These are phyloP conservation scores for Eurystomus glaucurus DNA, from an alignment of 2,797 vertebrate genomes.

Conservation along the genomic window DNA sequence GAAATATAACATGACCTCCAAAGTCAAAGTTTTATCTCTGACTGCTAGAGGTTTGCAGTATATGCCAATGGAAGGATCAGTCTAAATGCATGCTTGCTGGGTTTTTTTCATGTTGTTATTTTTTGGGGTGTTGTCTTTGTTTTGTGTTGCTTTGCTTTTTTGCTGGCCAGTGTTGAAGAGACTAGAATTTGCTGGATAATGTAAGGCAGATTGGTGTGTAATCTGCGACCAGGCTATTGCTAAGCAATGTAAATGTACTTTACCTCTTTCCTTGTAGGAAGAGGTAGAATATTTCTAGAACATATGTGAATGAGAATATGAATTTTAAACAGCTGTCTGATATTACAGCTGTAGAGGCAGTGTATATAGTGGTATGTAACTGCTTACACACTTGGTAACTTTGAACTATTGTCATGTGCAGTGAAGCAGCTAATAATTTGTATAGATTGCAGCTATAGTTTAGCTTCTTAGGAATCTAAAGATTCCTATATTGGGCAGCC, in stretches of 20 bases:
- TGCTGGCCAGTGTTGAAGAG: neutral
- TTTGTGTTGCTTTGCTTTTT: neutral
- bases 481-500: neutral
- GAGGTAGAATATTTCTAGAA: neutral
- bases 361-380: neutral
- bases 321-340: neutral
- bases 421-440: neutral
- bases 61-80: neutral
- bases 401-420: neutral
- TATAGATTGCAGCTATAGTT: neutral
- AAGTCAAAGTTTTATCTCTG: neutral
- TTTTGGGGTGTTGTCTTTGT: too few species aligned
- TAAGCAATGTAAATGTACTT: neutral
- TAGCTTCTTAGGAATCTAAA: neutral
- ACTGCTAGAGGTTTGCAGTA: neutral
- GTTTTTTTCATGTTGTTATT: neutral
- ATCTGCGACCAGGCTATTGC: neutral
- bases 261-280: neutral
- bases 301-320: neutral
- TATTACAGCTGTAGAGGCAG: neutral
- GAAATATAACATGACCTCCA: neutral
- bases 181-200: rapidly evolving
- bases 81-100: neutral
- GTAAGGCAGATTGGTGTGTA: neutral
- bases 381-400: neutral